Base-by-base conservation (phyloP, 2,797 vertebrate genomes). In the Hozukius guyotensis region DNA sequence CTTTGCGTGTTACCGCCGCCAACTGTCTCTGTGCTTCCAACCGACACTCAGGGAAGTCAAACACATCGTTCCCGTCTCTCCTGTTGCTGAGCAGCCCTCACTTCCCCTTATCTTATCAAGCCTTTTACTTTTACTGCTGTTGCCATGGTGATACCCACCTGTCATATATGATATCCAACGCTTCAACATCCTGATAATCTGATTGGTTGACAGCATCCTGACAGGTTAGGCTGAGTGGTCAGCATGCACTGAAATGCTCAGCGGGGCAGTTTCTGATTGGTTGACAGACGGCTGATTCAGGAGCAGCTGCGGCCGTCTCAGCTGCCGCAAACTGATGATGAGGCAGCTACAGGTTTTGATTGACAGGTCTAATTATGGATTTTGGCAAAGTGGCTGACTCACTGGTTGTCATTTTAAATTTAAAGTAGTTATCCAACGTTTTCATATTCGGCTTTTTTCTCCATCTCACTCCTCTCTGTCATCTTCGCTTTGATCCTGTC, bases 201-300 rank as follows among this genome's bases (percentile, higher is more conserved):
- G 82, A 81, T 78, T 83, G 88, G 81, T 49, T 77, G 86, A 80
- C 69, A 5, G 80, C 61, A 11, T 27, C 46, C 80, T 46, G 77
- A 75, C 80, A 64, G 55, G 60, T 66, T 32, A 8, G 66, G 65
- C 0, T 55, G 46, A 65, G 59, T 7, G 52, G 75, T 85, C 78
- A 84, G 63, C 68, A 18, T 5, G 11, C 0, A 3, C 29, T 1
- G 13, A 57, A 72, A 46, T 18, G 80, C 75, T 71, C 38, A 24
- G 74, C n/a, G 7, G 46, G 77, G 77, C 46, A 24, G 55, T 66
- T 67, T 68, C 38, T 72, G 80, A 82, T 66, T 83, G 84, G 79
- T 20, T 59, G 85, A 80, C 78, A 42, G 75, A 49, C 59, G 1
- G 88, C 89, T 70, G 87, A 92, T 56, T 88, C 85, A 82, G 84